A percentile compares a stretch with the other conserved stretches of the same genome.
phyloP scores from a whole-genome alignment of 2,888 invertebrate genomes.

The Erebia epiphron region DNA sequence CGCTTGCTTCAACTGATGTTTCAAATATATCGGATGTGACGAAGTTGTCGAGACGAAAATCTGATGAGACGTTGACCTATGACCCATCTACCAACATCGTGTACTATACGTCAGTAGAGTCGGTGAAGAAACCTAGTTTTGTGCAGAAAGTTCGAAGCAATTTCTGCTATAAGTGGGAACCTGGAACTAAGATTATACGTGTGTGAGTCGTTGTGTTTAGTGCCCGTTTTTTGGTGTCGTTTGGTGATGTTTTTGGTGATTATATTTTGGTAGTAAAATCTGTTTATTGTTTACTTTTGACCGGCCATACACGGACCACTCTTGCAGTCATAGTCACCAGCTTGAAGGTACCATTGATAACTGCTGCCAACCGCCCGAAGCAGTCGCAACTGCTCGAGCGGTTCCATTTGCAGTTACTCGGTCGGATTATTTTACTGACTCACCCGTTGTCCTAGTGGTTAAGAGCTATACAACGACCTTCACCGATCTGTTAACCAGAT shows the following conservation, averaged over 20 bases:
- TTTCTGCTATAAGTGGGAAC: conserved; percentile 66
- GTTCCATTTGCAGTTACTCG: too few relatives aligned
- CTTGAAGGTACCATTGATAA: too few relatives aligned
- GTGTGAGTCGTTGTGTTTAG: conserved; percentile 50
- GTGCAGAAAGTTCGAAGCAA: conserved; percentile 51
- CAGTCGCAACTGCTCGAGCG: too few relatives aligned
- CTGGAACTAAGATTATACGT: conserved; percentile 66
- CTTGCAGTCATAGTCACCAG: too few relatives aligned
- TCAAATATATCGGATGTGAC: conserved; percentile 30
- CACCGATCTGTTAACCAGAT: too few relatives aligned
- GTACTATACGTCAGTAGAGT: conserved; percentile 59
- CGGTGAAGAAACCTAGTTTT: conserved; percentile 43
- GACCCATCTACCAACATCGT: conserved; percentile 63
- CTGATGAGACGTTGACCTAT: conserved; percentile 51
- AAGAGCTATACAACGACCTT: too few relatives aligned
- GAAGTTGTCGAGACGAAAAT: conserved; percentile 44
- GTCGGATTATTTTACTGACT: too few relatives aligned
- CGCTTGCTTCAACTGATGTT: conserved; percentile 32
- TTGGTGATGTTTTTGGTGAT: conserved; percentile 40
- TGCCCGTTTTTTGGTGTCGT: conserved; percentile 39
- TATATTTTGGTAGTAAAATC: conserved; percentile 22
- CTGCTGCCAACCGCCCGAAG: too few relatives aligned
- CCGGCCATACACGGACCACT: too few relatives aligned
- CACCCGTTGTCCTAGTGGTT: too few relatives aligned
- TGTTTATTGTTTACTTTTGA: conserved; percentile 1